Percentiles rank a stretch among this genome's conserved stretches.
These are phyloP conservation scores for Polietes domitor DNA, from an alignment of 2,888 invertebrate genomes.

Conservation along the genomic window DNA sequence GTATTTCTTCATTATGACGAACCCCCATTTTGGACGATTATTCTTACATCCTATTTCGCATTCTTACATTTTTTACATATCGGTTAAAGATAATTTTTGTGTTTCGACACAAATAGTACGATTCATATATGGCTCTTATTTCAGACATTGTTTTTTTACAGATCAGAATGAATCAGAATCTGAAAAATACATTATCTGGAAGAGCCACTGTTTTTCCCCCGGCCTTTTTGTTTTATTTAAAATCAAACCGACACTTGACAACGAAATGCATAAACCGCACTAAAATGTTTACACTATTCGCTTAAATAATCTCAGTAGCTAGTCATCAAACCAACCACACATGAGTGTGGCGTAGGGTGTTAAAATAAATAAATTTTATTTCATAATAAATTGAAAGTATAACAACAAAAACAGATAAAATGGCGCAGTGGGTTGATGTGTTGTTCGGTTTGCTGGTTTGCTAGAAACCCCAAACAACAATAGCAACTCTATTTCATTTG, in stretches of 20 bases:
- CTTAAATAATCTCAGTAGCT: not conserved
- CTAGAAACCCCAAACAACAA: not conserved
- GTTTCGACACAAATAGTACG: no score
- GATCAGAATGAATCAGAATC: no score
- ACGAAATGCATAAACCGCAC: not conserved
- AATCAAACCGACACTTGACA: not conserved
- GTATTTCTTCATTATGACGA: no score
- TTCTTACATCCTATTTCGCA: no score
- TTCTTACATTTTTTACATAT: no score
- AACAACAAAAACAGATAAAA: not conserved
- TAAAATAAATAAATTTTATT: conserved; percentile 28
- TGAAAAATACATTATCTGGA: no score
- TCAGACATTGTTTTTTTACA: no score
- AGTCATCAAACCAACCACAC: not conserved
- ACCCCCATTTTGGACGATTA: no score
- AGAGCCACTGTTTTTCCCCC: no score
- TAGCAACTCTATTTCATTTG: not conserved
- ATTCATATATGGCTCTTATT: no score
- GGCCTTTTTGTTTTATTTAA: not conserved
- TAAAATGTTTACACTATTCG: not conserved
- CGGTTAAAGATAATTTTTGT: no score
- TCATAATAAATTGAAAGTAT: conserved; percentile 48
- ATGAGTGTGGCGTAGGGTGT: not conserved
- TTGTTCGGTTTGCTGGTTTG: not conserved
- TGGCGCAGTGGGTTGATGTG: conserved; percentile 18